Percentiles rank a stretch among this genome's conserved stretches.
Conservation (phyloP, 2,797 vertebrate genomes). For the Gallirallus australis region DNA sequence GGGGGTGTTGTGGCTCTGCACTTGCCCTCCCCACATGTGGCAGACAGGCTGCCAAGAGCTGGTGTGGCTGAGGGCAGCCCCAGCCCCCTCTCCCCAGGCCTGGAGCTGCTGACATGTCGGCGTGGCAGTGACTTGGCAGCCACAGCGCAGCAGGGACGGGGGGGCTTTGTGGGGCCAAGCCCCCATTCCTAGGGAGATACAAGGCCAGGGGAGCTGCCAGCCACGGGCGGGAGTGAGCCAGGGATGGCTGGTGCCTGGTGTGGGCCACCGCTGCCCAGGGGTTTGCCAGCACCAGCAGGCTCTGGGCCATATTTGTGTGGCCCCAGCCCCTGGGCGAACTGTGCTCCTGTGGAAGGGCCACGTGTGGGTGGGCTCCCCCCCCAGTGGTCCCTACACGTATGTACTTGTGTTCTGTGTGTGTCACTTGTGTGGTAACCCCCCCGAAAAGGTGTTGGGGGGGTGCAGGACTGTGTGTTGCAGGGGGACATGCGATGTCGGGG, state of each 20-base stretch:
- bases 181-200: accelerated
- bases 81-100: accelerated
- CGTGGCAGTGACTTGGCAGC: not conserved
- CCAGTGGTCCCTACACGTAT: accelerated
- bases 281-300: not conserved
- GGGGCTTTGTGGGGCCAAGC: accelerated
- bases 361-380: not conserved
- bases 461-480: not conserved
- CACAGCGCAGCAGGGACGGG: accelerated
- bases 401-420: not conserved
- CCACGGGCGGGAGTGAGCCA: accelerated
- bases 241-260: accelerated
- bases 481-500: not conserved
- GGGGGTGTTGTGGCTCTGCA: accelerated
- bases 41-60: accelerated
- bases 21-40: accelerated
- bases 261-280: not conserved
- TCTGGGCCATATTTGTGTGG: not conserved
- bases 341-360: not conserved
- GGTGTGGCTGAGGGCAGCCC: not conserved
- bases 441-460: not conserved
- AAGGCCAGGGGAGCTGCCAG: not conserved
- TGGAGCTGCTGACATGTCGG: not conserved
- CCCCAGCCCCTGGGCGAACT: accelerated
- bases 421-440: not conserved